These are phyloP conservation scores for Globodera rostochiensis DNA, from an alignment of 1,140 invertebrate genomes.

Conservation along the genomic window DNA sequence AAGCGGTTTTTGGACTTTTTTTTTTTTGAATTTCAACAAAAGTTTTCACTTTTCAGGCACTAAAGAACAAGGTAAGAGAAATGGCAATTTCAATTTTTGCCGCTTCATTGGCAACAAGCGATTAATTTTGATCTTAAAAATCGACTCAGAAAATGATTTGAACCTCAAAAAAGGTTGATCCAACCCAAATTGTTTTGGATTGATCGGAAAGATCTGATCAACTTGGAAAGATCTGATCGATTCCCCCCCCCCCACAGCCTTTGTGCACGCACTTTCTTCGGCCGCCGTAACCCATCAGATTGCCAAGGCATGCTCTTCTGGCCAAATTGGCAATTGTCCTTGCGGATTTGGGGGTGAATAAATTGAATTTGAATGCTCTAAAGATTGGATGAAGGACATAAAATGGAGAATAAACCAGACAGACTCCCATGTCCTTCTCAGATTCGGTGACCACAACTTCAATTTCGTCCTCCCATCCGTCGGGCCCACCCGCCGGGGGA, in stretches of 20 bases:
- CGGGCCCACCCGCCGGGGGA: slow-evolving; percentile 72
- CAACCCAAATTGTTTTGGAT: too few relatives aligned
- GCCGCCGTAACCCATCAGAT: slow-evolving; percentile 75
- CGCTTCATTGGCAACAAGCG: neutral
- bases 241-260: slow-evolving; percentile 67
- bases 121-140: too few relatives aligned
- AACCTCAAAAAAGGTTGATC: neutral
- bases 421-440: neutral
- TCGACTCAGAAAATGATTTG: neutral
- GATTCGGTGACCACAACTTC: slow-evolving; percentile 69
- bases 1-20: slow-evolving; percentile 70
- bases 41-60: slow-evolving; percentile 70
- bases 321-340: slow-evolving; percentile 73
- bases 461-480: neutral
- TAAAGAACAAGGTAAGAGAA: slow-evolving; percentile 72
- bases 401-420: too few relatives aligned
- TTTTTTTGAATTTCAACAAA: neutral
- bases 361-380: slow-evolving; percentile 57
- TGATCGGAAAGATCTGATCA: neutral
- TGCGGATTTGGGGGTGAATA: slow-evolving; percentile 71
- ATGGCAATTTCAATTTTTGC: too few relatives aligned
- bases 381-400: too few relatives aligned
- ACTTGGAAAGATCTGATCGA: neutral
- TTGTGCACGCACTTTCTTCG: slow-evolving; percentile 76
- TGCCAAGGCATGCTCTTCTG: slow-evolving; percentile 76